phyloP scores from a whole-genome alignment of 1,140 invertebrate genomes.

The Maniola jurtina region DNA sequence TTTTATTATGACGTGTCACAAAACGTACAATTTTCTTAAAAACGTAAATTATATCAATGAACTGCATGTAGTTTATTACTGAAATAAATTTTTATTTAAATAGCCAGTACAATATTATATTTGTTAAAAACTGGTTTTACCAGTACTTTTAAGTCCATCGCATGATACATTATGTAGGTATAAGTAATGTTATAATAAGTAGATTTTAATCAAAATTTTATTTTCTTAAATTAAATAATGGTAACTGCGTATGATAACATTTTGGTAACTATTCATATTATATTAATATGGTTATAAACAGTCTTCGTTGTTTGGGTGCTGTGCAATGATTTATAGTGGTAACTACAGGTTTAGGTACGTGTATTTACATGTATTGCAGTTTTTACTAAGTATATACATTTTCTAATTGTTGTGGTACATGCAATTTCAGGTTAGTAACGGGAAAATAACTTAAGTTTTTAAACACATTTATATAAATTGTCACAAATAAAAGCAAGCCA shows the following conservation, averaged over 20 bases:
- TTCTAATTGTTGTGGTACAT: conserved; percentile 45
- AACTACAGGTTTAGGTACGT: conserved; percentile 35
- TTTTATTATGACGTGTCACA: conserved; percentile 68
- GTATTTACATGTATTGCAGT: conserved; percentile 65
- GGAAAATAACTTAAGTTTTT: conserved; percentile 48
- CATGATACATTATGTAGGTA: too few species aligned
- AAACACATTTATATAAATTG: conserved; percentile 31
- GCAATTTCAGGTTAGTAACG: conserved; percentile 46
- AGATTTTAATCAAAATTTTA: conserved; percentile 6
- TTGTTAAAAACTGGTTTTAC: neutral
- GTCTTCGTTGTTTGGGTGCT: conserved; percentile 52
- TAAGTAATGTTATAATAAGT: neutral
- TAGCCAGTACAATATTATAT: conserved; percentile 2
- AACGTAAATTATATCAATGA: conserved; percentile 27
- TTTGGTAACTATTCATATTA: conserved; percentile 44
- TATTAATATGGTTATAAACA: conserved; percentile 53
- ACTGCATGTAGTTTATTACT: conserved; percentile 17
- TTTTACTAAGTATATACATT: conserved; percentile 59
- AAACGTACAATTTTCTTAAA: conserved; percentile 70
- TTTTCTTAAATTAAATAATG: conserved; percentile 45
- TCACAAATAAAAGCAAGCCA: conserved; percentile 25
- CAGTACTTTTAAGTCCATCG: neutral
- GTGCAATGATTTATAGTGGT: conserved; percentile 39
- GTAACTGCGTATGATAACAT: conserved; percentile 61
- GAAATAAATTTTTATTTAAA: neutral